phyloP scores from a whole-genome alignment of 2,113 vertebrate genomes.

The Proteles cristata region DNA sequence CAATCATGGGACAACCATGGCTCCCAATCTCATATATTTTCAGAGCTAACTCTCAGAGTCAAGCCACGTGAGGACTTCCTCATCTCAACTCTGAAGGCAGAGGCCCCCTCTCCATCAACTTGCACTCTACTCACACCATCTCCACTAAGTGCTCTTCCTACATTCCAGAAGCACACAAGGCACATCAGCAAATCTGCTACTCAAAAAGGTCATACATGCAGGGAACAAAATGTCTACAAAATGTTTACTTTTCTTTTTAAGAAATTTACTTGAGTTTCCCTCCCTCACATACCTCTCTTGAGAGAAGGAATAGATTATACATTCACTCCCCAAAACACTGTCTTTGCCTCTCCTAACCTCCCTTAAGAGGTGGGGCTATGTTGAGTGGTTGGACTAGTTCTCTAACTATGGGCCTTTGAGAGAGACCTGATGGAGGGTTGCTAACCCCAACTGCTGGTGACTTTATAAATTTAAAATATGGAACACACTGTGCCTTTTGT shows the following conservation, averaged over 20 bases:
- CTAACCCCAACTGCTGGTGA: neutral
- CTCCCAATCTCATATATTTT: neutral
- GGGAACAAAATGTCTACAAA: slow-evolving; percentile 8
- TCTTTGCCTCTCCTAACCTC: neutral
- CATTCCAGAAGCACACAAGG: neutral
- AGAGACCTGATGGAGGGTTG: neutral
- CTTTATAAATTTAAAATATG: neutral
- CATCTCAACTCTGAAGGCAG: neutral
- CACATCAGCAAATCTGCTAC: neutral
- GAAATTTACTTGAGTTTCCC: neutral
- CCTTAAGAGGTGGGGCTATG: neutral
- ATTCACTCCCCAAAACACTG: neutral
- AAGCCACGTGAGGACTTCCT: neutral
- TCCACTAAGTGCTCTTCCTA: neutral
- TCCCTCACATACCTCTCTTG: neutral
- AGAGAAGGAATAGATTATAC: neutral
- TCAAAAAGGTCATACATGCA: neutral
- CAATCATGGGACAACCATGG: neutral
- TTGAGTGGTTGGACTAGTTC: neutral
- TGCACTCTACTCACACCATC: neutral
- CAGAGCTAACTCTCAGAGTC: neutral
- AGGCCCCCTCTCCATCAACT: neutral
- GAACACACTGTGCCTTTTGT: neutral
- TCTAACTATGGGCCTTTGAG: neutral
- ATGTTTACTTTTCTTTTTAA: slow-evolving; percentile 49